Percentiles rank a stretch among this genome's conserved stretches.
Conservation (phyloP, 2,888 invertebrate genomes). For the Chaetogeoica ovagalla region DNA sequence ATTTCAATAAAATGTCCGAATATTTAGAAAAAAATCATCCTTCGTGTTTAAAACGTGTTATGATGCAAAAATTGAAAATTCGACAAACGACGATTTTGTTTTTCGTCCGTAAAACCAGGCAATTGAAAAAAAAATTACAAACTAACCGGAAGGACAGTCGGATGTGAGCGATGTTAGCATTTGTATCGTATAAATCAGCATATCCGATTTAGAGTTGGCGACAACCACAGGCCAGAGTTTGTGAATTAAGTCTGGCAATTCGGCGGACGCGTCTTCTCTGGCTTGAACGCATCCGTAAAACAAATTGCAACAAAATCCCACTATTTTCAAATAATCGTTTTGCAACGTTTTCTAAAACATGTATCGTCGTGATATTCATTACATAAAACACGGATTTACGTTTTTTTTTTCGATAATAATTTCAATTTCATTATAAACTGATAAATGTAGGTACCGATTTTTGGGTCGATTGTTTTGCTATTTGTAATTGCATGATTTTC, state of each 20-base stretch:
- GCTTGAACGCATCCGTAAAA: conserved; percentile 25
- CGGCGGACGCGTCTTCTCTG: conserved; percentile 25
- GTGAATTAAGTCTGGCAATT: conserved; percentile 42
- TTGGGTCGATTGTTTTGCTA: conserved; percentile 15
- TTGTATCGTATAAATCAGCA: conserved; percentile 36
- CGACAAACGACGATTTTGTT: too few species aligned
- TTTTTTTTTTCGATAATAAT: neutral
- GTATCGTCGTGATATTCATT: neutral
- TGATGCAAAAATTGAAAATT: too few species aligned
- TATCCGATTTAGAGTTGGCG: conserved; percentile 29
- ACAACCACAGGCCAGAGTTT: conserved; percentile 36
- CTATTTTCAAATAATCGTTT: conserved; percentile 38
- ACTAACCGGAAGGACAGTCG: conserved; percentile 37
- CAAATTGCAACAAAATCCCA: conserved; percentile 37
- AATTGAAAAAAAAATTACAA: neutral
- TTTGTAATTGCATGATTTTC: conserved; percentile 19
- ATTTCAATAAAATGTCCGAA: too few species aligned
- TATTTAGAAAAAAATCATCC: too few species aligned
- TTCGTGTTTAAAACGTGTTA: too few species aligned
- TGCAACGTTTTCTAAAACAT: conserved; percentile 36
- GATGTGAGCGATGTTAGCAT: conserved; percentile 45
- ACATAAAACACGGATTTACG: neutral
- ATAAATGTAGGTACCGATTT: conserved; percentile 36
- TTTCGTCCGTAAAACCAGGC: too few species aligned
- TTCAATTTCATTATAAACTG: neutral